phyloP scores from a whole-genome alignment of 2,888 invertebrate genomes.

The Campoletis raptor region DNA sequence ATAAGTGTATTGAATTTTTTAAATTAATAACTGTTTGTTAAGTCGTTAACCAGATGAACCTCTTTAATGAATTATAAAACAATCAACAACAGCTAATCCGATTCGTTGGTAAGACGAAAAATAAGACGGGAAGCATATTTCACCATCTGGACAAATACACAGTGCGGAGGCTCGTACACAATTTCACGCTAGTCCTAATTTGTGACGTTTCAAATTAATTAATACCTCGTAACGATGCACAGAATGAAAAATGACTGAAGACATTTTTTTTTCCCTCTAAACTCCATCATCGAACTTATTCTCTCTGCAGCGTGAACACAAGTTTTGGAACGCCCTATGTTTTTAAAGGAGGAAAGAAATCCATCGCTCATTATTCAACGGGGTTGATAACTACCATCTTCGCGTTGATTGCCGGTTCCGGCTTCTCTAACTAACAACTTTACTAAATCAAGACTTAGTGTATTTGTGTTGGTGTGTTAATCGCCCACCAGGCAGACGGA shows the following conservation, averaged over 20 bases:
- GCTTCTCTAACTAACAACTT: slow-evolving; percentile 61
- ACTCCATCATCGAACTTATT: background rate
- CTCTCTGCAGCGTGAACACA: background rate
- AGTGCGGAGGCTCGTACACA: background rate
- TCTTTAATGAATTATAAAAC: background rate
- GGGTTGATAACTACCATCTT: slow-evolving; percentile 63
- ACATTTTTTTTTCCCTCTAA: background rate
- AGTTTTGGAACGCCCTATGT: background rate
- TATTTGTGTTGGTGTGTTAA: slow-evolving; percentile 10
- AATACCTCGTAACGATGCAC: background rate
- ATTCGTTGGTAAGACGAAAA: background rate
- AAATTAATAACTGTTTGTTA: no score
- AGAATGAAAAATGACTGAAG: background rate
- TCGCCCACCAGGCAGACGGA: slow-evolving; percentile 1
- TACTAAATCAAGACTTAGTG: slow-evolving; percentile 47
- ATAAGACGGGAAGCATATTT: background rate
- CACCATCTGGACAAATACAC: background rate
- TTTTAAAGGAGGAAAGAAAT: slow-evolving; percentile 10
- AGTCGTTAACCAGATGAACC: no score
- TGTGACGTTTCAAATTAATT: background rate
- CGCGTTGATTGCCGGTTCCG: slow-evolving; percentile 66
- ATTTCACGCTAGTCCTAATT: background rate
- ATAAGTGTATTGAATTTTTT: no score
- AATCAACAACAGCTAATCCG: background rate
- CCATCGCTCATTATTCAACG: slow-evolving; percentile 63